A percentile compares a stretch with the other conserved stretches of the same genome.
Evolutionary conservation across 2,113 vertebrate species (phyloP).

Genomic region (Falcunculus frontatus): DNA sequence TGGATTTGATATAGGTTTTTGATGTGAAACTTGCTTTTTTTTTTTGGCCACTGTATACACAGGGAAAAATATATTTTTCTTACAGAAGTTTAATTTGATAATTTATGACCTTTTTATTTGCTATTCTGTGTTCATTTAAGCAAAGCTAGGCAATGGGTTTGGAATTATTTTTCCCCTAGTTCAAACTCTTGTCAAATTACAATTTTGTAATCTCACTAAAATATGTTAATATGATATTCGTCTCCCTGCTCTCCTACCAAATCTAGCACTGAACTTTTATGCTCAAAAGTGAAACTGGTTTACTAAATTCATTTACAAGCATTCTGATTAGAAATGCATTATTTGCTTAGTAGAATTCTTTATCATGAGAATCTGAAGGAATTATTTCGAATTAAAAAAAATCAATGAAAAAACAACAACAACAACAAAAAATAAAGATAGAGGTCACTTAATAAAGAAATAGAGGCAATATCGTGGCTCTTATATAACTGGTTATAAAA

Average conservation of each 20-base stretch:
- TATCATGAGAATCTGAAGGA: background rate
- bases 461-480: background rate
- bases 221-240: background rate
- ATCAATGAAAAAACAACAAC: rapidly evolving
- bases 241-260: background rate
- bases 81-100: background rate
- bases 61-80: background rate
- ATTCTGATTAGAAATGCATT: background rate
- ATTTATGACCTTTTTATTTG: background rate
- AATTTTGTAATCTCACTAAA: background rate
- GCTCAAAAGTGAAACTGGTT: background rate
- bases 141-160: background rate
- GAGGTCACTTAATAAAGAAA: background rate
- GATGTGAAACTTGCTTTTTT: background rate
- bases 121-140: background rate
- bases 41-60: background rate
- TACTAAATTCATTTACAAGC: background rate
- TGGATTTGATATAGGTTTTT: background rate
- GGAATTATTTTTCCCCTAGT: background rate
- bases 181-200: background rate
- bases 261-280: background rate
- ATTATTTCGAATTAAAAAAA: background rate
- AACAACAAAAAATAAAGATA: background rate
- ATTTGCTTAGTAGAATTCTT: background rate
- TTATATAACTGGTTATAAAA: background rate